Evolutionary conservation across 2,113 vertebrate genomes (phyloP), one percentile per base, ranked within the genome.

Genomic region (Tragelaphus scriptus): DNA sequence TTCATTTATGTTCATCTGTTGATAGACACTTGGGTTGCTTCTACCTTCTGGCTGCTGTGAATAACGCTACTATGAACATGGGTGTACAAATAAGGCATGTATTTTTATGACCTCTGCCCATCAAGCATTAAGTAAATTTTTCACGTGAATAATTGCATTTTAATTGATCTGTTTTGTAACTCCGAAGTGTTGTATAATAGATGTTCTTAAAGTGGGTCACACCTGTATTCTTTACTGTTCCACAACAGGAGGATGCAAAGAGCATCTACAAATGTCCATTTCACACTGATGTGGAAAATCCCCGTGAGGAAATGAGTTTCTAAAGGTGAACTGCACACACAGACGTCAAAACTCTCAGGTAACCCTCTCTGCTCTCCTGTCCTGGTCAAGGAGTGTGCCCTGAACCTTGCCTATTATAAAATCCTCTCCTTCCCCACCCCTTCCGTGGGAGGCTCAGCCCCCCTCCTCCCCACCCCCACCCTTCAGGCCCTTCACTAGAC

Each of bases 211-310:
- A 96, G 56, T 80, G 85, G 49, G 71, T 80, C 88, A 80, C 71
- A 56, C 56, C 61, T 97, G 56, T 86, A 44, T 58, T 92, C 61
- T 96, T 92, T 71, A 40, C 44, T 97, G 47, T 85, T 95, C 75
- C 28, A 28, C 88, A 96, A 63, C 7, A 51, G 53, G 36, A 92
- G 47, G 44, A 63, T 53, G 32, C n/a, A 88, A 87, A 77, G n/a
- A 81, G 47, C 32, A 96, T 23, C 58, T 28, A 65, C 12, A 55
- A 49, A 75, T 26, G 40, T 87, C 26, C 86, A 68, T 56, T 94
- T 97, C 86, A n/a, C 89, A 95, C 63, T 5, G 28, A 53, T 55
- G 65, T 56, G 80, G n/a, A 58, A 95, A 96, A 91, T 25, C 28
- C 14, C 51, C 4, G 32, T 4, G 56, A 87, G 85, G 89, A 90